Conservation (phyloP, 2,797 vertebrate species). For the Dipus sagitta region DNA sequence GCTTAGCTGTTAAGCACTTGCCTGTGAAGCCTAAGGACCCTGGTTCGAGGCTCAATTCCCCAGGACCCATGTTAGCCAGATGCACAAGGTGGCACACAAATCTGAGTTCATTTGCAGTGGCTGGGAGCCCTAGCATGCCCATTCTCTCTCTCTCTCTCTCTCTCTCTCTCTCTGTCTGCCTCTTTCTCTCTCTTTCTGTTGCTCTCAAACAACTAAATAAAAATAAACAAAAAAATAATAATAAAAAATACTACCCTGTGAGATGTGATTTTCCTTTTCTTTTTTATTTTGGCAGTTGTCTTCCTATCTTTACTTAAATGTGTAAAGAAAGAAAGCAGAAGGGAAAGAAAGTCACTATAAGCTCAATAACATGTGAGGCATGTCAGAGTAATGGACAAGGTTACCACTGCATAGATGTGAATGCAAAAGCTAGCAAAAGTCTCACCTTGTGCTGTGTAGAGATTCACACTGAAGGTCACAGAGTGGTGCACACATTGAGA, state of each 20-base stretch:
- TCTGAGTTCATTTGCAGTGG: too few relatives aligned
- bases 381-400: not conserved
- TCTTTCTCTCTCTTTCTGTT: too few relatives aligned
- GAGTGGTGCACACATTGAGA: not conserved
- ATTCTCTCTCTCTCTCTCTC: too few relatives aligned
- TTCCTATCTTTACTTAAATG: not conserved
- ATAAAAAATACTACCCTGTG: not conserved
- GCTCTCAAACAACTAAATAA: too few relatives aligned
- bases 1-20: too few relatives aligned
- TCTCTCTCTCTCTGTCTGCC: too few relatives aligned
- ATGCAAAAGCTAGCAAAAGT: not conserved
- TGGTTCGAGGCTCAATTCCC: too few relatives aligned
- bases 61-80: too few relatives aligned
- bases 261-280: not conserved
- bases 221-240: too few relatives aligned
- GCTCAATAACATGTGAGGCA: not conserved
- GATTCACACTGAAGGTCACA: not conserved
- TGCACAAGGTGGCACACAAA: too few relatives aligned
- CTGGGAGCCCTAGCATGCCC: too few relatives aligned
- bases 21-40: too few relatives aligned
- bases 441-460: not conserved
- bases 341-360: not conserved
- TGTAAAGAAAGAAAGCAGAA: not conserved
- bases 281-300: not conserved
- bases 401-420: not conserved